Base-by-base conservation (phyloP, 2,888 invertebrate species). In the Halictus quadricinctus region DNA sequence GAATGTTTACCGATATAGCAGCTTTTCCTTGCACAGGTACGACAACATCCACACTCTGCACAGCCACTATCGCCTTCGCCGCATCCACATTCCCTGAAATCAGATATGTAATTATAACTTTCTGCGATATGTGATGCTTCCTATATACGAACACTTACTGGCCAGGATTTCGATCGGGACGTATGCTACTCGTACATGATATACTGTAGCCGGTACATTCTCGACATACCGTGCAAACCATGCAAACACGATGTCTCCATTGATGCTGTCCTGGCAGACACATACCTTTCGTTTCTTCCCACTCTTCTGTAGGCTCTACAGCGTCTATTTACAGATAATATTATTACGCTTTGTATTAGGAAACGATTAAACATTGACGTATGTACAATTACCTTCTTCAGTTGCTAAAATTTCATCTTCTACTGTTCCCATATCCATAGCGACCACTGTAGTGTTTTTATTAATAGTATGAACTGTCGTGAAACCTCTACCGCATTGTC, bases 61-160 rank as follows among this genome's bases (percentile, higher is more conserved):
- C 99, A 99, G 0, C 99, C 99, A 79, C 98, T 97, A 94, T 99
- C 99, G 0, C 99, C 99, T 93, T 98, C 97, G 4, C 99, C 99
- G 95, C 99, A 99, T 0, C 98, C 98, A 95, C 99, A 99, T 91
- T 97, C 97, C 92, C 98, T 98, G 90, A 58, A 93, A 89, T 76
- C 98, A 90, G 46, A 92, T 85, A 36, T 36, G 36, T 5, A 76
- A 79, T 83, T 41, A 72, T 58, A 46, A 78, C 46, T 12, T 70
- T 21, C 36, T 64, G 13, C 70, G 13, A 7, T 60, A 58, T 12
- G 21, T n/a, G 5, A 79, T 3, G 29, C 13, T 69, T 66, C 36
- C 18, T 69, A 48, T 13, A 43, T 13, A 29, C 29, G 10, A 25
- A 80, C 54, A 91, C 93, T 85, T 78, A 93, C 93, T 93, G 93